Evolutionary conservation across 2,888 invertebrate species (phyloP), one percentile per base, ranked within the genome.

Genomic region (Arctia plantaginis): DNA sequence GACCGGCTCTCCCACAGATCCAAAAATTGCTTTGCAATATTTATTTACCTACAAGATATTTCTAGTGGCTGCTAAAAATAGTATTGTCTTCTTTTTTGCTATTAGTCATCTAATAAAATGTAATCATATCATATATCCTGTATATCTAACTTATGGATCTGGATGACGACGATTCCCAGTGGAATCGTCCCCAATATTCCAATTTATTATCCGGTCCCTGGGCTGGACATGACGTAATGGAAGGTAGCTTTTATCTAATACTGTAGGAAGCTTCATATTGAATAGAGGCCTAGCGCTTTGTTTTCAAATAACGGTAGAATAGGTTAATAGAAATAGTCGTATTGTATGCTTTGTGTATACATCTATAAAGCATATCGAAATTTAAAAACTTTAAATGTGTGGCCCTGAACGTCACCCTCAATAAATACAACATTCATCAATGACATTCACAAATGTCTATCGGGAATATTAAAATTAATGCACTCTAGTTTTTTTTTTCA

Each of bases 191-290:
- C 66, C 35, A 73, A 82, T 81, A 83, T 83, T 79, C 76, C 77
- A 79, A 83, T 82, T 83, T 83, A 79, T 78, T 78, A 82, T 77
- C 70, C 55, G 35, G 20, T 79, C 76, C 75, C 72, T 64, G 33
- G 23, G 47, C 59, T 62, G 73, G 77, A 74, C 67, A 67, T 72
- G 77, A 71, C 66, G 59, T 15, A 69, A 66, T 33, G 64, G 69
- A 66, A 72, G 33, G 44, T 72, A 66, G 69, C 73, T 74, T 77
- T 81, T 74, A 62, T 77, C 67, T 51, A 68, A 76, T 73, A 71
- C 51, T 66, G n/a, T n/a, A 20, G 30, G 7, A 27, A 51, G 41
- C 62, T 71, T 71, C 30, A 70, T 70, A 62, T 59, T 59, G n/a
- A 69, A 35, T 55, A 62, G 59, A 30, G 39, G 6, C 39, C n/a